Evolutionary conservation across 2,888 invertebrate genomes (phyloP), one percentile per base, ranked within the genome.

Genomic region (Volucella zonaria): DNA sequence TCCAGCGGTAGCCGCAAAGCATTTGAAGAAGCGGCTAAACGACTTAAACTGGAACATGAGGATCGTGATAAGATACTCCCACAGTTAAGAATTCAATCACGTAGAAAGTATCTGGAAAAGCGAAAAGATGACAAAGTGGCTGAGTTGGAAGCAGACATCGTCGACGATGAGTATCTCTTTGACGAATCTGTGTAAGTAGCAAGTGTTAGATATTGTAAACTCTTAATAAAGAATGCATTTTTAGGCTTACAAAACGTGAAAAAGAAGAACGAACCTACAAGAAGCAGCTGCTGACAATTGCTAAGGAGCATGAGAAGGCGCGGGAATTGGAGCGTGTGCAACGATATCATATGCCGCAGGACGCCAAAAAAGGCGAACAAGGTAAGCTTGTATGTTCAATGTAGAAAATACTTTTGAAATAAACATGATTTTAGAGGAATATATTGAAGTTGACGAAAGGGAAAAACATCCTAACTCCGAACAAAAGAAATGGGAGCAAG

Each of bases 401-500:
- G 3, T 54, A 40, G 11, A 64, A 61, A 43, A 45, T 14, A 45
- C 42, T 64, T n/a, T 47, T 10, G 49, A 68, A 45, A 23, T 45
- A 1, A 40, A 14, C 47, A 42, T 43, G 1, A 40, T 81, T 66
- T 87, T 90, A 93, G 94, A 94, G 70, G 95, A 95, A 89, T 96
- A 96, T 92, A 93, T 96, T 83, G 97, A 97, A 93, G 95, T 96
- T 42, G 97, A 97, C 92, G 97, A 97, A 88, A 93, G 95, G 87
- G 98, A 99, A 90, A 95, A 95, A 88, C 93, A 95, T 83, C 96
- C 96, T 0, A 95, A 96, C 89, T 96, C 96, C 0, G 97, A 97
- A 88, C 97, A 97, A 92, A 95, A 95, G 88, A 97, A 97, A 93
- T 99, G 99, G 99, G 99, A 99, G 92, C 97, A 98, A 80, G 99